Evolutionary conservation across 2,113 vertebrate genomes (phyloP), one percentile per base, ranked within the genome.

Genomic region (Trogon surrucura): DNA sequence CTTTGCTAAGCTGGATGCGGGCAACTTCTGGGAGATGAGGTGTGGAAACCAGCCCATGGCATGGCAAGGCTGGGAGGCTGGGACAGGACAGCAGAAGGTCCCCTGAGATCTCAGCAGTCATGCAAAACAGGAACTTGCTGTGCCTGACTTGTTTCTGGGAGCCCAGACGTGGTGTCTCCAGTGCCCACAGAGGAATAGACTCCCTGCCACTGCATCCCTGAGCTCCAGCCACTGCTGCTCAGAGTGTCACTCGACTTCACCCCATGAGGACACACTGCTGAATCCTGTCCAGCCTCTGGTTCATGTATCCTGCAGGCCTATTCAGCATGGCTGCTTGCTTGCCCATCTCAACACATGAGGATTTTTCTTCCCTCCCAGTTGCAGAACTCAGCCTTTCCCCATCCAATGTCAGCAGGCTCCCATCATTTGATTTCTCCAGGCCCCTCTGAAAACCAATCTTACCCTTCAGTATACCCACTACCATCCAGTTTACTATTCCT

Each of bases 321-420:
- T 25, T 87, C 60, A 53, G 19, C 29, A 64, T 4, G 3, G 9
- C 61, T 48, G 8, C 67, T 74, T 71, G 6, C 17, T 69, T 71
- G 23, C 7, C 16, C 5, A 4, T 26, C n/a, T 36, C 85, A 16
- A 45, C 2, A 1, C 2, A 0, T 12, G 6, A 15, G 15, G 9
- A 34, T 45, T 77, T 32, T 73, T 15, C 16, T 73, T 89, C 62
- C 13, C 48, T 86, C 22, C 26, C 51, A 78, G 25, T 5, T 70
- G 50, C 38, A 70, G 32, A 22, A 65, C 19, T 74, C 9, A 1
- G 6, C 8, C 10, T 64, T 83, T 77, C 3, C n/a, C 9, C 15
- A 79, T 26, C 27, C 70, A 71, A 1, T 8, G 34, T 34, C 70
- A 78, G 26, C 56, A 61, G 18, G 11, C 4, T 74, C 30, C 38